Base-by-base conservation (phyloP, 2,888 invertebrate species). In the Abrostola triplasia region DNA sequence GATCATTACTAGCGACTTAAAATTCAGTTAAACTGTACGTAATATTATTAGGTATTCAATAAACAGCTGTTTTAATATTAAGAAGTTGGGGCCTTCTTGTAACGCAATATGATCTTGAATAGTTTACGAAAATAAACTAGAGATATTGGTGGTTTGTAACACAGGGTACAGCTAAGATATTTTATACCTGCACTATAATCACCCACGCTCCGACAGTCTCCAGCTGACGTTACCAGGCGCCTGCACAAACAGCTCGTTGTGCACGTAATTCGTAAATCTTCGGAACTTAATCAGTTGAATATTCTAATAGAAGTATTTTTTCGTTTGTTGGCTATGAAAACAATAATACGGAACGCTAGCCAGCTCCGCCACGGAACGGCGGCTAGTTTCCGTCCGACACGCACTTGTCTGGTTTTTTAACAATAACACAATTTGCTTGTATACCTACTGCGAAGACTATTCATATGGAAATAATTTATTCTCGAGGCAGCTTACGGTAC, bases 1-100 rank as follows among this genome's bases (percentile, higher is more conserved):
- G 42, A 64, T 67, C 36, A 50, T 60, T 59, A 53, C 36, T 60
- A 57, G 35, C 52, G 49, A 41, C 42, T 40, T 36, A 11, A 57
- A 38, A 54, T 42, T 50, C n/a, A 53, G 24, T 36, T 36, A 11
- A 12, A 44, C 40, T 12, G 10, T 40, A 5, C 36, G 12, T 24
- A 24, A 24, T 24, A 24, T 24, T 24, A 24, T 24, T 24, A 10
- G 7, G 9, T 37, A 36, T 42, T 40, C 9, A 64, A 1, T 42
- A 8, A 37, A 37, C 13, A 47, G 42, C 35, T 12, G 37, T 50
- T 24, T 10, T 37, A 10, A 1, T 36, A 6, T 4, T 36, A 24
- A 37, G 35, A 38, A 0, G 38, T 38, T 52, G 24, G 24, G 1
- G 24, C 24, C 24, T 24, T 24, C 24, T 24, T 2, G 24, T 24